phyloP scores from a whole-genome alignment of 2,113 vertebrate genomes.

The Myrmecophaga tridactyla region DNA sequence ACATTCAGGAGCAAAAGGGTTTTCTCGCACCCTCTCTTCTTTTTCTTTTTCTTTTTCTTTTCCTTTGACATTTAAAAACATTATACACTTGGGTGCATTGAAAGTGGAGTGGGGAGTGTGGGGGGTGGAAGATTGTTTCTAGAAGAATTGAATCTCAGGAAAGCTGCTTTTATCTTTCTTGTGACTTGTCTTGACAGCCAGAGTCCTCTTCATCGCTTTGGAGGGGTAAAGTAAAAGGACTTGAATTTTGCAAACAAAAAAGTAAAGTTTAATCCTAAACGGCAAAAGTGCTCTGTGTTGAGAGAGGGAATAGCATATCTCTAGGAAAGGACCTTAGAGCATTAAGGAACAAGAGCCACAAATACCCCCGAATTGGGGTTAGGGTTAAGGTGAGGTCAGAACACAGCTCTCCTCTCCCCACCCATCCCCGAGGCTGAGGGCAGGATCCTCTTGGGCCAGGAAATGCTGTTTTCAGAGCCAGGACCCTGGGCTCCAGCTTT shows the following conservation, averaged over 20 bases:
- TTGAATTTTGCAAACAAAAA: conserved; percentile 47
- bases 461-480: neutral
- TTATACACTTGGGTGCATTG: conserved; percentile 50
- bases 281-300: neutral
- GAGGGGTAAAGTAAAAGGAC: conserved; percentile 51
- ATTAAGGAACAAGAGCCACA: neutral
- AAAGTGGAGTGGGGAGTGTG: neutral
- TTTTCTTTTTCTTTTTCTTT: conserved; percentile 40
- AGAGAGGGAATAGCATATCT: neutral
- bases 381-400: neutral
- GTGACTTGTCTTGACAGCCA: neutral
- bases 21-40: conserved; percentile 27
- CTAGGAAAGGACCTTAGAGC: neutral
- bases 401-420: neutral
- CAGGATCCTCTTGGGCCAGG: too few species aligned
- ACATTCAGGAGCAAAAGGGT: conserved; percentile 65
- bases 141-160: conserved; percentile 57
- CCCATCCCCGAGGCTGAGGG: neutral
- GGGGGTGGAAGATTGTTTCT: conserved; percentile 49
- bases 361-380: accelerated
- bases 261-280: neutral
- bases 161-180: conserved; percentile 59
- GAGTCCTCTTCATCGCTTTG: conserved; percentile 49
- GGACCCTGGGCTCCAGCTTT: neutral
- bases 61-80: conserved; percentile 74